phyloP scores from a whole-genome alignment of 2,888 invertebrate species.

The Caenorhabditis imperialis region DNA sequence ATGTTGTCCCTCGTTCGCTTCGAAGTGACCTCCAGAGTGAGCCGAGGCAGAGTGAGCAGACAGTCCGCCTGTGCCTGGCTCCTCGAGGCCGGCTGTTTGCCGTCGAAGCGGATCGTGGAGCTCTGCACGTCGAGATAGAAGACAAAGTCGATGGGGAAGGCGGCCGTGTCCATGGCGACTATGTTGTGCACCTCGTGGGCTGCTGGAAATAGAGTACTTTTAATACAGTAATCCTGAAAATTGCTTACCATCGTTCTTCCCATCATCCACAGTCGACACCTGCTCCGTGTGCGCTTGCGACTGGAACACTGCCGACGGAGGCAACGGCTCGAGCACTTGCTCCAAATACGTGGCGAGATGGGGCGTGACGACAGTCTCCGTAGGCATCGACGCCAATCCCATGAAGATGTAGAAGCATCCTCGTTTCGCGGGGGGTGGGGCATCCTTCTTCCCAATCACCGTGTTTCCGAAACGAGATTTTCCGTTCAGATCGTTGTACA shows the following conservation, averaged over 20 bases:
- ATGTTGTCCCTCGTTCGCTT: conserved; percentile 63
- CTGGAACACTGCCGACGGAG: conserved; percentile 47
- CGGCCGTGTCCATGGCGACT: conserved; percentile 79
- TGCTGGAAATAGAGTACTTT: conserved; percentile 8
- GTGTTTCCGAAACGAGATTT: conserved; percentile 26
- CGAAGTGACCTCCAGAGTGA: conserved; percentile 96
- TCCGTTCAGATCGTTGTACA: conserved; percentile 20
- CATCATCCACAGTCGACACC: conserved; percentile 27
- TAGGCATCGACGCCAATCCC: conserved; percentile 95
- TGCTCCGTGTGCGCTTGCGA: conserved; percentile 27
- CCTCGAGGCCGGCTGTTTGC: conserved; percentile 56
- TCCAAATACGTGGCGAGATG: conserved; percentile 93
- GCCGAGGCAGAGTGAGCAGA: conserved; percentile 87
- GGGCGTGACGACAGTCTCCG: conserved; percentile 96
- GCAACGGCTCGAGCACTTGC: conserved; percentile 81
- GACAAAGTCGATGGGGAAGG: conserved; percentile 97
- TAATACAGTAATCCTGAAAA: neutral
- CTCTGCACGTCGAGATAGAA: conserved; percentile 99
- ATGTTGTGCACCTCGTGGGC: conserved; percentile 59
- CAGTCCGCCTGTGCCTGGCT: conserved; percentile 72
- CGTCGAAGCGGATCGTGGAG: conserved; percentile 89
- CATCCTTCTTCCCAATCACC: neutral
- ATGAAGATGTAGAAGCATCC: conserved; percentile 93
- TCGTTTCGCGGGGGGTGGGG: conserved; percentile 82
- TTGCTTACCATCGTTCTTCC: conserved; percentile 31